A percentile compares a stretch with the other conserved stretches of the same genome.
Conservation (phyloP, 1,140 invertebrate species). For the Triops longicaudatus region DNA sequence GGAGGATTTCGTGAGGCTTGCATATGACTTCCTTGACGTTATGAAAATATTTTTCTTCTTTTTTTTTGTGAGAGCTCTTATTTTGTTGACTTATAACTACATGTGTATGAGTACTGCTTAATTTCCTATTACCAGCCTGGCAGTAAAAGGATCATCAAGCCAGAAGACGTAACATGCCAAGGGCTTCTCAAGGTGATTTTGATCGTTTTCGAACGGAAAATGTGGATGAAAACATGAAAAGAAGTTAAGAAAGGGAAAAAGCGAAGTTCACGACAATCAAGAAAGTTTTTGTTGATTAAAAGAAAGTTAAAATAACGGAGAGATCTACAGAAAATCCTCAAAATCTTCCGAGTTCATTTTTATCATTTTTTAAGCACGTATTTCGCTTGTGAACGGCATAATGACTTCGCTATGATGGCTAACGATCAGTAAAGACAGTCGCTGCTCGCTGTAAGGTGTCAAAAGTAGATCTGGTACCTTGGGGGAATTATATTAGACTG, state of each 20-base stretch:
- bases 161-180: not conserved
- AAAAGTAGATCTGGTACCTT: not conserved
- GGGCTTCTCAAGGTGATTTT: not conserved
- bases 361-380: too few species aligned
- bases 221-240: not conserved
- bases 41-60: not conserved
- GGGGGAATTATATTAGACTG: not conserved
- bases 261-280: too few species aligned
- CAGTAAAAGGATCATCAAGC: not conserved
- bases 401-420: not conserved
- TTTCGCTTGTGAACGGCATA: too few species aligned
- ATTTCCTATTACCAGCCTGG: not conserved
- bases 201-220: not conserved
- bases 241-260: too few species aligned
- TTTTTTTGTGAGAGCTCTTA: not conserved
- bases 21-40: not conserved
- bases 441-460: not conserved
- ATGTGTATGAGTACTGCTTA: not conserved
- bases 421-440: not conserved
- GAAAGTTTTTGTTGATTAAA: too few species aligned
- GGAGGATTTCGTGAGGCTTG: constrained; percentile 1
- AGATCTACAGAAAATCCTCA: too few species aligned
- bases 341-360: too few species aligned
- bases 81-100: not conserved
- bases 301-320: too few species aligned